Evolutionary conservation across 2,113 vertebrate genomes (phyloP), one percentile per base, ranked within the genome.

Genomic region (Neodon shergylaensis): DNA sequence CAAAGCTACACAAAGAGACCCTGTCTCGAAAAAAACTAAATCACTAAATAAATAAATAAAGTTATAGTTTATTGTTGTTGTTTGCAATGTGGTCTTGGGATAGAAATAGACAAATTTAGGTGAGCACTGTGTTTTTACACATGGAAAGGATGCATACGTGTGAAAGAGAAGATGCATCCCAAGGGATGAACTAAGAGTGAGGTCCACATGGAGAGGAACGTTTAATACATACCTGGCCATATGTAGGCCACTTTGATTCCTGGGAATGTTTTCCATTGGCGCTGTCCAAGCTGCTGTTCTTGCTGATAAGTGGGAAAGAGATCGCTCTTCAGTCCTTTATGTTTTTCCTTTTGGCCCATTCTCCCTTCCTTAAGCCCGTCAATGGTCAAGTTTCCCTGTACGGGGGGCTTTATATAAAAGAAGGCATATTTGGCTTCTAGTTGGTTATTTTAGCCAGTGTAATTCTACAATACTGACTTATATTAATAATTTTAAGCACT

Each of bases 391-490:
- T 7, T 52, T 8, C 5, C 22, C 63, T 70, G 19, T 42, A 9
- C 16, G 36, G 84, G 68, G 61, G 58, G n/a, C 24, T 95, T 81
- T 81, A 44, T 74, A 52, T 65, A 70, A 44, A 96, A 70, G 21
- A 73, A 92, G 49, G 74, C 3, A 36, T 77, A 77, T 14, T 26
- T 92, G 52, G 39, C 4, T 47, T 76, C 61, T 82, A 33, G 52
- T 39, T 87, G n/a, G 49, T 90, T 84, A 58, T 92, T 95, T 96
- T 96, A 73, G 72, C 28, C 5, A 84, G 26, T 47, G 17, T 91
- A 93, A 72, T 21, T 96, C 61, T 11, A 54, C 81, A 49, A 92
- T 72, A 17, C 65, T 92, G 58, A 94, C n/a, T 92, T 94, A 84
- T 13, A 90, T 33, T 83, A 33, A 88, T n/a, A 88, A 66, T 93